phyloP scores from a whole-genome alignment of 2,888 invertebrate species.

The Laothoe populi region DNA sequence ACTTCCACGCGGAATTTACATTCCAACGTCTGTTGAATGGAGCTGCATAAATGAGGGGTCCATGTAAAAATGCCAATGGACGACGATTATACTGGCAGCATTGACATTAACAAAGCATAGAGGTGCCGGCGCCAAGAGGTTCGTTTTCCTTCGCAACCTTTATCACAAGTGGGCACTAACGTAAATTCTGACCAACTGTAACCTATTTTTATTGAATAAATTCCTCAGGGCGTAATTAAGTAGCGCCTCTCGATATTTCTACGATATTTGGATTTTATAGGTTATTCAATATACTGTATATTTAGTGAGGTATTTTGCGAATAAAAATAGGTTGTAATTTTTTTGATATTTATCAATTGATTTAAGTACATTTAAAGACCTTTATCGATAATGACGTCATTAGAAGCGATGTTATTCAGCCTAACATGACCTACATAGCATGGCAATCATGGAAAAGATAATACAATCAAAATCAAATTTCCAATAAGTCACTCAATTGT shows the following conservation, averaged over 20 bases:
- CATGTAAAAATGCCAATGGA: constrained; percentile 18
- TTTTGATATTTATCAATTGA: background rate
- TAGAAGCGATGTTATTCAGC: background rate
- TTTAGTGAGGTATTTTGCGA: background rate
- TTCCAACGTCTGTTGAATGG: constrained; percentile 17
- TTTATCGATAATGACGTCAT: background rate
- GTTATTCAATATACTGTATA: background rate
- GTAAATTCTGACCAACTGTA: constrained; percentile 42
- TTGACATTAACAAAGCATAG: background rate
- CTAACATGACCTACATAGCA: background rate
- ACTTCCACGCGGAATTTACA: constrained; percentile 5
- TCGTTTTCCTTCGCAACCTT: constrained; percentile 36
- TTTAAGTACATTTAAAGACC: background rate
- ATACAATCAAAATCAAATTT: too few relatives aligned
- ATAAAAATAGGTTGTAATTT: background rate
- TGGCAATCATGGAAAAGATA: too few relatives aligned
- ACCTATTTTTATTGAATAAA: constrained; percentile 45
- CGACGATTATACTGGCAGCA: background rate
- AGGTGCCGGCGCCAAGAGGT: constrained; percentile 32
- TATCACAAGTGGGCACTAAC: constrained; percentile 43
- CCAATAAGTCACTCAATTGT: too few relatives aligned
- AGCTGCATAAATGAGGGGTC: background rate
- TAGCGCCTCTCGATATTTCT: constrained; percentile 12
- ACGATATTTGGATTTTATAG: constrained; percentile 2
- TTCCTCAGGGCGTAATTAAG: constrained; percentile 37